These are phyloP conservation scores for Neopelma chrysocephalum DNA, from an alignment of 2,797 vertebrate genomes.

Conservation along the genomic window DNA sequence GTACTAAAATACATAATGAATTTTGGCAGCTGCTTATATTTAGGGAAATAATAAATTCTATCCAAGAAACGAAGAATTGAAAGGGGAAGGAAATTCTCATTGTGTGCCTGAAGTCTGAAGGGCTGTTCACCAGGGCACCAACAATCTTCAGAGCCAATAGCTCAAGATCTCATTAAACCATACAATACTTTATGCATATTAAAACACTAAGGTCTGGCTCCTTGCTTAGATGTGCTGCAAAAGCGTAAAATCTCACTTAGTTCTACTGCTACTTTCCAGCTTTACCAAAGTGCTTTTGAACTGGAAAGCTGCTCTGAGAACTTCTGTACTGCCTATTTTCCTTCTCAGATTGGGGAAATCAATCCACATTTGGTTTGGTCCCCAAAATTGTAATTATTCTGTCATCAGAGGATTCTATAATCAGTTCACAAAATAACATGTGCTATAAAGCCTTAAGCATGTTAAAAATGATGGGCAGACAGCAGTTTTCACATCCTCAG, in stretches of 20 bases:
- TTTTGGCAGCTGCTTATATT: background rate
- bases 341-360: background rate
- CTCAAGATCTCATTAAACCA: constrained; percentile 1
- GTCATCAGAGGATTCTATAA: background rate
- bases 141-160: background rate
- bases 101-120: background rate
- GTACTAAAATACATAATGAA: background rate
- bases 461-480: background rate
- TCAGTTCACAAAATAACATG: background rate
- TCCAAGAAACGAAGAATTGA: background rate
- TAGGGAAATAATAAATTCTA: background rate
- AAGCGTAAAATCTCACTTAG: background rate
- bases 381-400: background rate
- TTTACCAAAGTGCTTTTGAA: background rate
- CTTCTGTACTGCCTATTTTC: background rate
- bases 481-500: background rate
- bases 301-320: background rate
- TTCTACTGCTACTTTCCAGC: background rate
- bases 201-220: background rate
- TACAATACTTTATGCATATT: background rate
- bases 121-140: background rate
- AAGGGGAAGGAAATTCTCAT: background rate
- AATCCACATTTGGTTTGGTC: background rate
- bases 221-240: background rate
- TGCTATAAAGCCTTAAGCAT: background rate